Conservation (phyloP, 2,113 vertebrate genomes). For the Neoarius graeffei region DNA sequence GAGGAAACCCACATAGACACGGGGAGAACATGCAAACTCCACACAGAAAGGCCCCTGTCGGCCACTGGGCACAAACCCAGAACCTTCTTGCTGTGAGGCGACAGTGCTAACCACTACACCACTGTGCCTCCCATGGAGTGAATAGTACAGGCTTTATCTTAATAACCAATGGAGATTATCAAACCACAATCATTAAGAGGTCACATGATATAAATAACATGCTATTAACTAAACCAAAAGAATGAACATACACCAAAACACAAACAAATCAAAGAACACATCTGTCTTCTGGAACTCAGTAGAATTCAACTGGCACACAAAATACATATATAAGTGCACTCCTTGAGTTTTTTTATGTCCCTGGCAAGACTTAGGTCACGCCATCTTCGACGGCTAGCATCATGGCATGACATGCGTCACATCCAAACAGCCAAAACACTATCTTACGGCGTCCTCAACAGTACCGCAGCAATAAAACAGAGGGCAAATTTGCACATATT, state of each 20-base stretch:
- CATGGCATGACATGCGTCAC: not conserved
- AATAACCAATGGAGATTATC: not conserved
- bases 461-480: not conserved
- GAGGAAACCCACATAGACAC: too few relatives aligned
- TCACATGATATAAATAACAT: slow-evolving; percentile 1
- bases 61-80: too few relatives aligned
- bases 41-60: too few relatives aligned
- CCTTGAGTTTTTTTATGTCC: slow-evolving; percentile 71
- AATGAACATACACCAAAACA: not conserved
- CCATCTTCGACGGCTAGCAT: not conserved
- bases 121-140: too few relatives aligned
- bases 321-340: slow-evolving; percentile 64
- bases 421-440: slow-evolving; percentile 49
- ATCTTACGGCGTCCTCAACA: not conserved
- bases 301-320: slow-evolving; percentile 43
- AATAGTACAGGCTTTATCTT: not conserved
- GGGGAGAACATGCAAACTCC: too few relatives aligned
- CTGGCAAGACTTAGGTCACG: slow-evolving; percentile 40
- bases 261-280: slow-evolving; percentile 35
- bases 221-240: not conserved
- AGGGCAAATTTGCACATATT: not conserved
- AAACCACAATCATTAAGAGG: not conserved
- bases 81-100: too few relatives aligned
- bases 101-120: too few relatives aligned
- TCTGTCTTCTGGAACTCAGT: slow-evolving; percentile 47